Evolutionary conservation across 2,888 invertebrate genomes (phyloP), one percentile per base, ranked within the genome.

Genomic region (Isotomurus palustris): DNA sequence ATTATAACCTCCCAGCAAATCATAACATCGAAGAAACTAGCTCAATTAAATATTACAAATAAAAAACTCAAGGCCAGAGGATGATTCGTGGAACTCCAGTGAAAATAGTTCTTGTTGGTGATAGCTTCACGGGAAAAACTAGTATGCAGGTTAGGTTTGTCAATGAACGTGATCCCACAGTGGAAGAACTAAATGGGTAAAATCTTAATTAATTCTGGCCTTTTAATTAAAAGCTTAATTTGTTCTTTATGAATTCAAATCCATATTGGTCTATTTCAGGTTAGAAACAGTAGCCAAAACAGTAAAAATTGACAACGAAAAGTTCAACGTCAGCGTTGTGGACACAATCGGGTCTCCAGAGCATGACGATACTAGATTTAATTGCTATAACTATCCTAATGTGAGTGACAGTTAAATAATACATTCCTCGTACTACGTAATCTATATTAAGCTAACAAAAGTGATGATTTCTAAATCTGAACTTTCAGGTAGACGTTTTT

Each of bases 51-150:
- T 40, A 17, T 19, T 12, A 8, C 41, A 12, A 12, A 40, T 14
- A 32, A 8, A 22, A 43, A 22, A n/a, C n/a, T n/a, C n/a, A n/a
- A n/a, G n/a, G n/a, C n/a, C n/a, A n/a, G n/a, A n/a, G n/a, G n/a
- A 43, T 43, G 43, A 24, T 29, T 10, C 44, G 50, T 12, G 36
- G 22, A 5, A 12, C 14, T 21, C 59, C 59, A 6, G 24, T 89
- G 72, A 90, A 90, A 81, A 85, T 91, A 73, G 89, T 90, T 61
- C 87, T 87, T 61, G 88, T 92, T 48, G 91, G 91, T 49, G 91
- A 92, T 76, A 91, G 91, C 70, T 87, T 88, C 82, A 90, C 91
- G 36, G 91, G 92, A 56, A 92, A 92, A 80, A 91, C 91, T 19
- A 91, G 91, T 75, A 79, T 92, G 73, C 82, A 91, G 65, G 88